Conservation (phyloP, 2,888 invertebrate genomes). For the Lycophotia porphyrea region DNA sequence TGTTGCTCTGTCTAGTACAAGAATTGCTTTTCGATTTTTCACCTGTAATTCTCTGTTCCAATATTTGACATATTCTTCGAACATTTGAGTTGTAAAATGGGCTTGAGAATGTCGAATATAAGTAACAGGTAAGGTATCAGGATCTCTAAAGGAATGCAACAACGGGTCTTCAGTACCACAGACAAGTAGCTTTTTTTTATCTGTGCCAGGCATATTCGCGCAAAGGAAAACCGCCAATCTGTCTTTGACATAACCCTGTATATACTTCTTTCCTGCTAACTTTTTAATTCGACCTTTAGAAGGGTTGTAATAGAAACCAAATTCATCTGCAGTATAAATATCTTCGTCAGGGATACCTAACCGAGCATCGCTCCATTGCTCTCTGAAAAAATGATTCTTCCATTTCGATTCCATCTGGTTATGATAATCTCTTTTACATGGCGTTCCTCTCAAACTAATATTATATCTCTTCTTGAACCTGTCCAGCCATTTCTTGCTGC, state of each 20-base stretch:
- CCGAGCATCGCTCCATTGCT: constrained; percentile 74
- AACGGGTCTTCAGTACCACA: constrained; percentile 76
- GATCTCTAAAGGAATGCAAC: constrained; percentile 70
- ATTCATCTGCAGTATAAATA: constrained; percentile 76
- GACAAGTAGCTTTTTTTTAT: constrained; percentile 74
- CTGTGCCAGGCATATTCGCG: constrained; percentile 72
- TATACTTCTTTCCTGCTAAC: constrained; percentile 72
- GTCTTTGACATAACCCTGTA: constrained; percentile 75
- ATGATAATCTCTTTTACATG: constrained; percentile 65
- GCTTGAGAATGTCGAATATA: constrained; percentile 74
- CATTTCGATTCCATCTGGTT: constrained; percentile 72
- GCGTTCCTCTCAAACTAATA: constrained; percentile 67
- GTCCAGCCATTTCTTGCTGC: constrained; percentile 77
- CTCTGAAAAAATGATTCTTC: constrained; percentile 76
- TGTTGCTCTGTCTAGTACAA: constrained; percentile 74
- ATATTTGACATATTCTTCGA: constrained; percentile 74
- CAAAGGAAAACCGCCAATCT: constrained; percentile 74
- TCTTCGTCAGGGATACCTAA: constrained; percentile 72
- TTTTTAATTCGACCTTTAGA: constrained; percentile 76
- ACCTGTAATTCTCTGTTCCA: constrained; percentile 73
- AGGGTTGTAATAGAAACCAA: constrained; percentile 75
- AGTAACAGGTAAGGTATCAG: constrained; percentile 72
- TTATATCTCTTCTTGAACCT: constrained; percentile 75
- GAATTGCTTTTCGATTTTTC: constrained; percentile 67
- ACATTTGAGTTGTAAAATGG: constrained; percentile 76